These are phyloP conservation scores for Electrophaes corylata DNA, from an alignment of 2,888 invertebrate genomes.

Conservation along the genomic window DNA sequence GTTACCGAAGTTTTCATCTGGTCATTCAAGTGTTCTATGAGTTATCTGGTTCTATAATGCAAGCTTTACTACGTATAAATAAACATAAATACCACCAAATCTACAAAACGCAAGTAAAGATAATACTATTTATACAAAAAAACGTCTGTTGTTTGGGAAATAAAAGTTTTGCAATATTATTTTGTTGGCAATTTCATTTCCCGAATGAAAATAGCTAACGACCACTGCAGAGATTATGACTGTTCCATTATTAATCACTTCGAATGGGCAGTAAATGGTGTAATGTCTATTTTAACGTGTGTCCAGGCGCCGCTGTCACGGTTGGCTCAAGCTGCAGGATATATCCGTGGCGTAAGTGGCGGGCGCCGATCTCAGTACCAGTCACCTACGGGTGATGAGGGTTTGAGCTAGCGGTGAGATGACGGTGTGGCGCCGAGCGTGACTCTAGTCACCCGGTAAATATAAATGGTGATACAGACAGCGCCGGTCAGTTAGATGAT, in stretches of 20 bases:
- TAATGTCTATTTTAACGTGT: constrained; percentile 42
- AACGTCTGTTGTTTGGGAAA: background rate
- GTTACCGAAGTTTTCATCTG: no score
- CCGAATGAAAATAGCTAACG: constrained; percentile 26
- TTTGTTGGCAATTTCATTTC: constrained; percentile 16
- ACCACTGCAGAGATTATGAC: constrained; percentile 37
- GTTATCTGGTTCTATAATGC: no score
- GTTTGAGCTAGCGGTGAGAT: constrained; percentile 25
- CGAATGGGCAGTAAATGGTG: constrained; percentile 37
- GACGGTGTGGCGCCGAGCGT: constrained; percentile 25
- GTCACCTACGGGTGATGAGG: constrained; percentile 6
- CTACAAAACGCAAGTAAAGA: background rate
- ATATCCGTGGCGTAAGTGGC: constrained; percentile 11
- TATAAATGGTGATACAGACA: constrained; percentile 32
- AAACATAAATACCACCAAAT: background rate
- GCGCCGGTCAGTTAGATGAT: constrained; percentile 12
- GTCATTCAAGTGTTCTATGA: no score
- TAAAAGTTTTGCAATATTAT: constrained; percentile 8
- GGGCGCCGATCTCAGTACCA: constrained; percentile 20
- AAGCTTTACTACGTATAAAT: no score
- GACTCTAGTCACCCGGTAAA: constrained; percentile 27
- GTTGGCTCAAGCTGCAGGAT: constrained; percentile 11
- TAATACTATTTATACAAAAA: background rate
- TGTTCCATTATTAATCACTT: constrained; percentile 37
- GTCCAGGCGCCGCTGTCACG: constrained; percentile 35